Base-by-base conservation (phyloP, 2,888 invertebrate genomes). In the Microctonus hyperodae region DNA sequence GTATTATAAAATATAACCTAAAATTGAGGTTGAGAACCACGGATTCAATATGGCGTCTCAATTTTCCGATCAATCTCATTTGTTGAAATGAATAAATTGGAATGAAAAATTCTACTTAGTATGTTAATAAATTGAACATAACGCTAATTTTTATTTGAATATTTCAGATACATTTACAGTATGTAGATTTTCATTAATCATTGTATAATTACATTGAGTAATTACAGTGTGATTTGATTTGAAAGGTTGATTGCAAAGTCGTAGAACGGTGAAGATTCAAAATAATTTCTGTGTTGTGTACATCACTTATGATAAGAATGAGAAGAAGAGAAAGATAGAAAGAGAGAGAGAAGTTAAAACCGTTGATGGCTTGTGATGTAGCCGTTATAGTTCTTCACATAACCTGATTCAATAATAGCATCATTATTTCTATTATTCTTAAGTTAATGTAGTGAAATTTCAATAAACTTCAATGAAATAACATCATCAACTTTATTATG, bases 371-470 rank as follows among this genome's bases (percentile, higher is more conserved):
- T 73, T 70, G 44, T 20, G 73, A 71, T n/a, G n/a, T 75, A 74
- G 78, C 77, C 78, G 79, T 81, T 80, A 74, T 58, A 67, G 66
- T 69, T 33, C 58, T 58, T 28, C 35, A 72, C 72, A 72, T 73
- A 70, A 73, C 73, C 74, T 68, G 68, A 69, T 70, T 69, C 55
- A 62, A 53, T 64, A 69, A 73, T 74, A 78, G 79, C 79, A 79
- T 79, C 79, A 72, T 77, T 74, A 72, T 76, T 79, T 72, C 70
- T 71, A 66, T 31, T 37, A 56, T 64, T 56, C 51, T 61, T 28
- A 35, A 56, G 44, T 35, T 13, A 44, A 58, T 20, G 69, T 71
- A 51, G 69, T 71, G 70, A 66, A 70, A 73, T 75, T 73, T 68
- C 67, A 71, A 73, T 70, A 35, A 69, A 72, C 65, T 57, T 51